phyloP scores from a whole-genome alignment of 2,888 invertebrate genomes.

The Leptinotarsa juncta region DNA sequence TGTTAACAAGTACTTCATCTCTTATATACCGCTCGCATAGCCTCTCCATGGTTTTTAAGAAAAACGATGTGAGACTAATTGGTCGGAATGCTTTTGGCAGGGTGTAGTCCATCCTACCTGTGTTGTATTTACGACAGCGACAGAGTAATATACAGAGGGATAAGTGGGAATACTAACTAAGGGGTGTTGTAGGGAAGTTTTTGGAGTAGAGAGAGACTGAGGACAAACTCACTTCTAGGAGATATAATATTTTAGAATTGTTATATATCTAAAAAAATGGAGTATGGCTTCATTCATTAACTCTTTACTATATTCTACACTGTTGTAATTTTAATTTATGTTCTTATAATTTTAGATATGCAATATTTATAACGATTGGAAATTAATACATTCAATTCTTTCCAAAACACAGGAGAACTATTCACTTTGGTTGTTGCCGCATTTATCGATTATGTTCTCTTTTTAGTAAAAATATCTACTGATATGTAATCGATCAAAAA shows the following conservation, averaged over 20 bases:
- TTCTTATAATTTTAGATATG: neutral
- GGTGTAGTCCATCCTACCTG: too few relatives aligned
- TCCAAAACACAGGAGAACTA: neutral
- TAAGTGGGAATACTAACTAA: neutral
- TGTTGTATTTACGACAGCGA: neutral
- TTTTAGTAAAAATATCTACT: neutral
- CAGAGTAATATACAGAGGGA: neutral
- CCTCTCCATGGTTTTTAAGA: too few relatives aligned
- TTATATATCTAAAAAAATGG: neutral
- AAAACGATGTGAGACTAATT: too few relatives aligned
- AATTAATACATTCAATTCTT: constrained; percentile 1
- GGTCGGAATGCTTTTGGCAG: too few relatives aligned
- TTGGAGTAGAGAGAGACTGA: neutral
- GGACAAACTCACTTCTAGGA: constrained; percentile 2
- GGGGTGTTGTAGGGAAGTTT: constrained; percentile 5
- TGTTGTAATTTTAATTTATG: neutral
- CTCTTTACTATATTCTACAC: neutral
- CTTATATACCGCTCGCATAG: too few relatives aligned
- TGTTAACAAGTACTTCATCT: too few relatives aligned
- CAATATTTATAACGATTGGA: constrained; percentile 1
- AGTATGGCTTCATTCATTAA: neutral
- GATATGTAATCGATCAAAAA: constrained; percentile 1
- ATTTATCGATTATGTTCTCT: neutral
- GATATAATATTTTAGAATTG: neutral
- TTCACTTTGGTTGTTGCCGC: constrained; percentile 2